Conservation (phyloP, 2,888 invertebrate species). For the Polymixis lichenea region DNA sequence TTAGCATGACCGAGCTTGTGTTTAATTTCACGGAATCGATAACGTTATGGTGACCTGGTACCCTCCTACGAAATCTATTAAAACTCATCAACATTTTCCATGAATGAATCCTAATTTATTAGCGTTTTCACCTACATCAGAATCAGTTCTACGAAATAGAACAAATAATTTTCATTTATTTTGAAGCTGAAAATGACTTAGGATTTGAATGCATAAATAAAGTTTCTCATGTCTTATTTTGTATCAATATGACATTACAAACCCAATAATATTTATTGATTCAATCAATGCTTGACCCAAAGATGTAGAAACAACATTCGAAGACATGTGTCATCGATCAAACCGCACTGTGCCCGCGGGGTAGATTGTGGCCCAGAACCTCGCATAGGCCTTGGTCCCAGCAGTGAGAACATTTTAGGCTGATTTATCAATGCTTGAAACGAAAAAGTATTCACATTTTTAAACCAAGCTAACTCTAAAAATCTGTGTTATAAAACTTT, state of each 20-base stretch:
- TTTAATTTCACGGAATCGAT: slow-evolving; percentile 16
- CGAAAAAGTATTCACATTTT: background rate
- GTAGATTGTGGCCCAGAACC: background rate
- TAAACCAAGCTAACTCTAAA: background rate
- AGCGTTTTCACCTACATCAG: background rate
- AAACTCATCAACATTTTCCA: slow-evolving; percentile 2
- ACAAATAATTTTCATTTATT: background rate
- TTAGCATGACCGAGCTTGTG: background rate
- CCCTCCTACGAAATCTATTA: background rate
- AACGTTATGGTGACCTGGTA: background rate
- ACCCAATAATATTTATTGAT: no score
- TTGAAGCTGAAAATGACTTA: no score
- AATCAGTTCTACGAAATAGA: background rate
- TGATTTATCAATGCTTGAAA: background rate
- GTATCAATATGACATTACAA: background rate
- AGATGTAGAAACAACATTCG: no score
- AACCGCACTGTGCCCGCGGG: no score
- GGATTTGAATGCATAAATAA: background rate
- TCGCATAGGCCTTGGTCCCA: no score
- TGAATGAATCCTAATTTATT: background rate
- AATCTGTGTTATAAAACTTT: background rate
- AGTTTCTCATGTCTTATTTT: background rate
- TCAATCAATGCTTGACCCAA: no score
- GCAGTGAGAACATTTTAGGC: no score
- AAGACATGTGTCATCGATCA: no score